These are phyloP conservation scores for Pseudomyrmex sp. DNA, from an alignment of 1,140 invertebrate species.

Conservation along the genomic window DNA sequence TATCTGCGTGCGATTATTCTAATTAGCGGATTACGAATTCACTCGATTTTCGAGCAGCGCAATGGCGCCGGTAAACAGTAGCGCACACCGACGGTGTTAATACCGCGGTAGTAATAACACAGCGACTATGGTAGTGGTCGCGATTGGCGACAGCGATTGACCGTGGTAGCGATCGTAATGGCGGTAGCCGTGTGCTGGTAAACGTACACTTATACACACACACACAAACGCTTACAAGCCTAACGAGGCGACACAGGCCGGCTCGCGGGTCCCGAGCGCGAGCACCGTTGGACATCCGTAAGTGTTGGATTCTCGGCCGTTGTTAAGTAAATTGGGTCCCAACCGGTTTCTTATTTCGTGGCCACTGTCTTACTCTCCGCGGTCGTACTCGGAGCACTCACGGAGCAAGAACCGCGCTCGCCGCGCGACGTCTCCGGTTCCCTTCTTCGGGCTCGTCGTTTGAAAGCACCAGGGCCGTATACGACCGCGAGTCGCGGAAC, in stretches of 20 bases:
- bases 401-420: slow-evolving; percentile 66
- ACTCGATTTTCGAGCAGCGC: slow-evolving; percentile 28
- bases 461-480: slow-evolving; percentile 67
- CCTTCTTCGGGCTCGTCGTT: slow-evolving; percentile 60
- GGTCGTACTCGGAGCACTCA: slow-evolving; percentile 60
- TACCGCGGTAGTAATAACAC: slow-evolving; percentile 62
- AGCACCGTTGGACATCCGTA: slow-evolving; percentile 79
- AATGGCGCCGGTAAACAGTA: slow-evolving; percentile 45
- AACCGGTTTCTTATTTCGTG: slow-evolving; percentile 85
- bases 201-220: slow-evolving; percentile 21
- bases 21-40: slow-evolving; percentile 18
- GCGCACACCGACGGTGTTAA: slow-evolving; percentile 62
- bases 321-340: slow-evolving; percentile 86
- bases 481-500: not conserved
- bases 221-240: slow-evolving; percentile 56
- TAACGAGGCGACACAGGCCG: slow-evolving; percentile 54
- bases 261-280: slow-evolving; percentile 20
- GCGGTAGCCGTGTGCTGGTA: slow-evolving; percentile 55
- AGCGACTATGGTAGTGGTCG: slow-evolving; percentile 28
- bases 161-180: slow-evolving; percentile 63
- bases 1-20: slow-evolving; percentile 26
- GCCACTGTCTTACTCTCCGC: slow-evolving; percentile 84
- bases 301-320: slow-evolving; percentile 85
- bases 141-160: slow-evolving; percentile 60
- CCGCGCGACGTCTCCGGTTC: slow-evolving; percentile 47